A percentile compares a stretch with the other conserved stretches of the same genome.
Evolutionary conservation across 2,888 invertebrate species (phyloP).

Genomic region (Atethmia centrago): DNA sequence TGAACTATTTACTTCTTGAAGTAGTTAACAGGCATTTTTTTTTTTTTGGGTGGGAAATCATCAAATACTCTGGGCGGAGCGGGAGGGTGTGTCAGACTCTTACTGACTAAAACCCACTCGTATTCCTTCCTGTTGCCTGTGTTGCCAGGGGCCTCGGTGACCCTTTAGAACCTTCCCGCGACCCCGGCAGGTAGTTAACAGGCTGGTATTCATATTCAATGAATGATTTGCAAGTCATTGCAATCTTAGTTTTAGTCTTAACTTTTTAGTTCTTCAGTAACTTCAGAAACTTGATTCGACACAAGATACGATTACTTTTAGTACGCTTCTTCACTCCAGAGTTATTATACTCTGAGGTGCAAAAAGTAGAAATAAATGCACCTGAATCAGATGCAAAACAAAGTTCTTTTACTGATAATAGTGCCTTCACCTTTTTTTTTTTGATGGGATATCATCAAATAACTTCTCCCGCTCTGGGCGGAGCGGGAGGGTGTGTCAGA

Average conservation of each 20-base stretch:
- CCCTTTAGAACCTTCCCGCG: too few species aligned
- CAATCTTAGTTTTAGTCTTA: not conserved
- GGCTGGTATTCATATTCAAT: not conserved
- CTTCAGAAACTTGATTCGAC: not conserved
- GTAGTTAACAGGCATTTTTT: too few species aligned
- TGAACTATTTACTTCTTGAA: not conserved
- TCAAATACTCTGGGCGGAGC: too few species aligned
- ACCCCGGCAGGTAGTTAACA: too few species aligned
- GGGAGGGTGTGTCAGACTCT: too few species aligned
- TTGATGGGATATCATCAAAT: too few species aligned
- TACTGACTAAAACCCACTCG: too few species aligned
- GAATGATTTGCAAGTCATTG: not conserved
- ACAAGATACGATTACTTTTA: not conserved
- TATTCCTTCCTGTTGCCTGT: too few species aligned
- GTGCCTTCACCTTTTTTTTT: slow-evolving; percentile 1
- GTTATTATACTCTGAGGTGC: not conserved
- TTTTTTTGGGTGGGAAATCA: too few species aligned
- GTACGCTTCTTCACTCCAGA: not conserved
- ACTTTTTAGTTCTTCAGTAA: not conserved
- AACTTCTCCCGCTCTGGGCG: too few species aligned
- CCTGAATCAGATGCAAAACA: not conserved
- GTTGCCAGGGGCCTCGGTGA: too few species aligned
- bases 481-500: too few species aligned
- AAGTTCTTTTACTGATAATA: not conserved
- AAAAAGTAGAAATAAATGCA: slow-evolving; percentile 10